Evolutionary conservation across 2,888 invertebrate species (phyloP).

Genomic region (Caenorhabditis angaria): DNA sequence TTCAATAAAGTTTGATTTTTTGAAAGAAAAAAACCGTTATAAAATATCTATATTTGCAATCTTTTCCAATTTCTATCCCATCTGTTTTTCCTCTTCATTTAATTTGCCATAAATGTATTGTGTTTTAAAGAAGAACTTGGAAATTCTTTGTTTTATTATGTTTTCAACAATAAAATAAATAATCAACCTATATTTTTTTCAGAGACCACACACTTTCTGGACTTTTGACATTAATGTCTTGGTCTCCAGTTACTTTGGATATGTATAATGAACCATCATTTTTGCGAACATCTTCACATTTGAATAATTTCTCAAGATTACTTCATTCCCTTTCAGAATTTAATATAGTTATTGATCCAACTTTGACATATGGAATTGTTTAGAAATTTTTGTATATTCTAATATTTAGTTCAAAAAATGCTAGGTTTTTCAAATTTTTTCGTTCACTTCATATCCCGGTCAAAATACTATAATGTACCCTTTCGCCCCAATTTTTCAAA

Average conservation of each 20-base stretch:
- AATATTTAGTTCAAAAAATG: no score
- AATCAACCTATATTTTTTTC: constrained; percentile 10
- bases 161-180: neutral
- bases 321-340: constrained; percentile 70
- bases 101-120: no score
- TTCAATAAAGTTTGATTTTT: no score
- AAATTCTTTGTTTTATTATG: neutral
- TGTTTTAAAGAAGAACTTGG: no score
- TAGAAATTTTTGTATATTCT: constrained; percentile 11
- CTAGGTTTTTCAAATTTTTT: neutral
- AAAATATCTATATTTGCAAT: no score
- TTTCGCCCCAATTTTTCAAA: neutral
- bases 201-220: constrained; percentile 80
- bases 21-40: no score
- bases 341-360: constrained; percentile 67
- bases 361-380: constrained; percentile 68
- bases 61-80: no score
- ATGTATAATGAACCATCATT: constrained; percentile 98
- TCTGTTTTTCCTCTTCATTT: no score
- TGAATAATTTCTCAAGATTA: constrained; percentile 64
- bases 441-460: constrained; percentile 20
- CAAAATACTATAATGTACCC: neutral
- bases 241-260: constrained; percentile 85
- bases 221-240: constrained; percentile 89
- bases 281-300: constrained; percentile 77